Base-by-base conservation (phyloP, 2,113 vertebrate genomes). In the Neomonachus schauinslandi region DNA sequence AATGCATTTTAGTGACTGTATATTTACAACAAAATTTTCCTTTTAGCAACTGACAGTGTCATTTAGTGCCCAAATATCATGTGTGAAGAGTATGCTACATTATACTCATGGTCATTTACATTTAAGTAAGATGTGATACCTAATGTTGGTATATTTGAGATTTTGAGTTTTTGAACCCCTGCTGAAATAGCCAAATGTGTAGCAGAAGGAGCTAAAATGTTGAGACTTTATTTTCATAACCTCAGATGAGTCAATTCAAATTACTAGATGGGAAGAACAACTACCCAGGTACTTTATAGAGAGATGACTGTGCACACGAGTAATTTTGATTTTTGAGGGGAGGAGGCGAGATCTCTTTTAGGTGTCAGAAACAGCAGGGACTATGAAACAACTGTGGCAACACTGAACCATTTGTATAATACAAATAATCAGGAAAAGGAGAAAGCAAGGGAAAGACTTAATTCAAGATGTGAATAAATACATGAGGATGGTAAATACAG, bases 181-280 rank as follows among this genome's bases (percentile, higher is more conserved):
- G 79, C 12, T 46, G 6, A 72, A 92, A 92, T 28, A 84, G n/a
- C 28, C 59, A 94, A 14, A 61, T 86, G 84, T 53, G 28, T 72
- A 94, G 51, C 5, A 93, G 42, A 88, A 90, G 63, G 31, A 89
- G n/a, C 42, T 87, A 74, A 94, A 80, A 71, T 51, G 67, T 39
- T 12, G 33, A 74, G 57, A 79, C 82, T 86, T 92, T 67, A 53
- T 76, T 94, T 72, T 96, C 85, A 93, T 51, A 74, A 86, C 72
- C 59, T 79, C 77, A 72, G 26, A 71, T 49, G 71, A 97, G 26
- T 94, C 2, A 2, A 79, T 33, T 96, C 39, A 69, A 42, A 26
- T 63, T 80, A 18, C 55, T 89, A 69, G 33, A 77, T 49, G 63
- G 57, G 92, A 97, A 96, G 33, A 94, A 87, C 24, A 85, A n/a